These are phyloP conservation scores for Herpetotheres cachinnans DNA, from an alignment of 2,113 vertebrate species.

Conservation along the genomic window DNA sequence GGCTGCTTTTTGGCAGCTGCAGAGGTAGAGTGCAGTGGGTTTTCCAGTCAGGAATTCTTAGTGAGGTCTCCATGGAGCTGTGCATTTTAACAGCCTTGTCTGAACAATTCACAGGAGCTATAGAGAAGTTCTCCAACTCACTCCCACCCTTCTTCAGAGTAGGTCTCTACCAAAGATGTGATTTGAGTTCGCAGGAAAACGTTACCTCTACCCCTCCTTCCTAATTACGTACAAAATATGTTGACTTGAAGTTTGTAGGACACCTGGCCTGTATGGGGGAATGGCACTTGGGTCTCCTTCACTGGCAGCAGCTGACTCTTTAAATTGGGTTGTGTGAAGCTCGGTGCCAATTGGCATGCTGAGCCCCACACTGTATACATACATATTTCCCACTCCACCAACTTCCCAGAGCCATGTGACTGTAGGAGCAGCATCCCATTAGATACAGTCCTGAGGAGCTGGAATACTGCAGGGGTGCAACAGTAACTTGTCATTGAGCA, in stretches of 20 bases:
- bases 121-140: neutral
- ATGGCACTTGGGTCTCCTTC: neutral
- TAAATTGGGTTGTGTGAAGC: neutral
- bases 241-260: neutral
- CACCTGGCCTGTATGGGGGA: neutral
- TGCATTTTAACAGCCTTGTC: neutral
- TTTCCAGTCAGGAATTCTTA: conserved; percentile 4
- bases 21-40: neutral
- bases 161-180: neutral
- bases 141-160: neutral
- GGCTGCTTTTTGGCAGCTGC: neutral
- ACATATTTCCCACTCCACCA: neutral
- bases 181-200: rapidly evolving
- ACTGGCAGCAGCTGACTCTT: neutral
- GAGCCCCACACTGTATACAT: neutral
- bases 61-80: neutral
- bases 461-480: neutral
- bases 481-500: neutral
- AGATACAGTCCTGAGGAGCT: neutral
- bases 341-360: rapidly evolving
- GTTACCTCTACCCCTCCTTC: neutral
- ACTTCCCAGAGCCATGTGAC: neutral
- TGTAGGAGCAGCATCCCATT: neutral
- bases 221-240: rapidly evolving
- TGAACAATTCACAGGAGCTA: neutral